Evolutionary conservation across 92 coral and sea anemone species (phyloP).

Genomic region (Siderastrea siderea): DNA sequence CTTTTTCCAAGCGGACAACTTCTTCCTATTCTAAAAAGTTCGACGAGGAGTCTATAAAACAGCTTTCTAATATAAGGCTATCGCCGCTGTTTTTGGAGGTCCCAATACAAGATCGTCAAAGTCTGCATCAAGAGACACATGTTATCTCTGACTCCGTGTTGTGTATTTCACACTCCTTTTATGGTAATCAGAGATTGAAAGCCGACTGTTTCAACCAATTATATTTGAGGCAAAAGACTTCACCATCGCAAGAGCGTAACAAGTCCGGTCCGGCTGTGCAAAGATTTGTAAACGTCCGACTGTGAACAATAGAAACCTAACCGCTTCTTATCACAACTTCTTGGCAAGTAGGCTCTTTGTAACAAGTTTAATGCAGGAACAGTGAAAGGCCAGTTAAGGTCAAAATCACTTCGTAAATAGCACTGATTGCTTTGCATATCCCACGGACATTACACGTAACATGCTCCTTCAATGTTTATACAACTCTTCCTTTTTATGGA

Average conservation of each 20-base stretch:
- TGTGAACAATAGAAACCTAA: no score
- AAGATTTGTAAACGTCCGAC: no score
- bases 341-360: no score
- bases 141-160: slow-evolving; percentile 2
- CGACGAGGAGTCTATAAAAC: background rate
- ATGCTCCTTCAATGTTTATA: background rate
- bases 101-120: background rate
- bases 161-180: slow-evolving; percentile 7
- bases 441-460: no score
- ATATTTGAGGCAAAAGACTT: background rate
- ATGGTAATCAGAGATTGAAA: background rate
- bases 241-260: slow-evolving; percentile 1
- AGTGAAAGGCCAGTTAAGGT: no score
- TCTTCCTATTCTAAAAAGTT: background rate
- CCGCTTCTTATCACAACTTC: no score
- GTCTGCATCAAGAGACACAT: background rate
- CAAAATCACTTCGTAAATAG: no score
- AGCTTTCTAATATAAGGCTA: background rate
- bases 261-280: background rate
- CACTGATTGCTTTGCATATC: no score
- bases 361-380: no score
- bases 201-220: slow-evolving; percentile 7
- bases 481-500: background rate
- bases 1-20: background rate
- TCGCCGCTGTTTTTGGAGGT: background rate